Conservation (phyloP, 92 coral and sea anemone genomes). For the Palythoa caribaeorum region DNA sequence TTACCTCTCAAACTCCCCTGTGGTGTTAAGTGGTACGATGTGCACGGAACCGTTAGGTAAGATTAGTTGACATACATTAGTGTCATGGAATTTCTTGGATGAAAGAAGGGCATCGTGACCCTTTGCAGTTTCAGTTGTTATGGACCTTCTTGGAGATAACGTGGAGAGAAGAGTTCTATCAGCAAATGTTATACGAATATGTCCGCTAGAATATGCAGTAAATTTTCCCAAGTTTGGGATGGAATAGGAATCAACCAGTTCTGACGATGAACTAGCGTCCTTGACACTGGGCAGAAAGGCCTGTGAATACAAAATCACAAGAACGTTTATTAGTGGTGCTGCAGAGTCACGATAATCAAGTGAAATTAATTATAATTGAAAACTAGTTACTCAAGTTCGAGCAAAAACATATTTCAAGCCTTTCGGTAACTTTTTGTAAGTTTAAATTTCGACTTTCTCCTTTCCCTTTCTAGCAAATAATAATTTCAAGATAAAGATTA, state of each 20-base stretch:
- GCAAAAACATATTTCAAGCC: too few species aligned
- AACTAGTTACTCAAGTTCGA: too few species aligned
- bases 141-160: constrained; percentile 20
- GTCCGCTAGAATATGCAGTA: constrained; percentile 87
- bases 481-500: not conserved
- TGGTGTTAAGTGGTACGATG: constrained; percentile 32
- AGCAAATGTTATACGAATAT: constrained; percentile 73
- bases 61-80: constrained; percentile 54
- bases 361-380: not conserved
- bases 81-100: constrained; percentile 4
- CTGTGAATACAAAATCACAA: constrained; percentile 7
- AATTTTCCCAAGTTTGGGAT: constrained; percentile 79
- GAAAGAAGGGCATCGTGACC: not conserved
- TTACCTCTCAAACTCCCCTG: constrained; percentile 57
- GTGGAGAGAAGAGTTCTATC: constrained; percentile 89
- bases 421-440: too few species aligned
- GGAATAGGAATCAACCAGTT: constrained; percentile 59
- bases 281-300: not conserved
- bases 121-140: not conserved
- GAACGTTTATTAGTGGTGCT: not conserved
- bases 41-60: constrained; percentile 69
- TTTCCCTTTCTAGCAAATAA: too few species aligned
- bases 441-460: too few species aligned
- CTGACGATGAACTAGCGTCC: constrained; percentile 17
- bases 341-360: not conserved